Conservation (phyloP, 2,888 invertebrate genomes). For the Dendrolimus pini region DNA sequence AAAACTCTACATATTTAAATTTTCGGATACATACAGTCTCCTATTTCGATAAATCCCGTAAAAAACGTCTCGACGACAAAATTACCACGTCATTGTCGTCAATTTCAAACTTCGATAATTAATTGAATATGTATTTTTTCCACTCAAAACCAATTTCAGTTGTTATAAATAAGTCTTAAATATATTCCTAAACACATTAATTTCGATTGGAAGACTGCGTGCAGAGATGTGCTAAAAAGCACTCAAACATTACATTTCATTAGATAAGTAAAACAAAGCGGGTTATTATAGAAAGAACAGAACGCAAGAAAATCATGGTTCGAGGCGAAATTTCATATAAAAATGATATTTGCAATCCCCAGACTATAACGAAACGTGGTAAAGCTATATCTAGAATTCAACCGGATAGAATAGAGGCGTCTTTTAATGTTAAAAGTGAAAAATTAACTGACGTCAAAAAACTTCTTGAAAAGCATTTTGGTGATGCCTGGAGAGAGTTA, state of each 20-base stretch:
- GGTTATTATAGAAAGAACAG: slow-evolving; percentile 11
- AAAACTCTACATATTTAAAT: no score
- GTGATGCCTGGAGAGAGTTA: slow-evolving; percentile 12
- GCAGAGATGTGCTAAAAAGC: slow-evolving; percentile 13
- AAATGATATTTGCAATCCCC: slow-evolving; percentile 12
- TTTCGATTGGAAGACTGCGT: slow-evolving; percentile 14
- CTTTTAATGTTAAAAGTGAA: slow-evolving; percentile 12
- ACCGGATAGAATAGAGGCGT: slow-evolving; percentile 6
- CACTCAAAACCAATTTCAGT: no score
- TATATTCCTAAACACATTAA: no score
- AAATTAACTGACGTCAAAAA: slow-evolving; percentile 12
- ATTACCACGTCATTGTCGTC: no score
- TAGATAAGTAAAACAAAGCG: slow-evolving; percentile 16
- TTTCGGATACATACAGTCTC: no score
- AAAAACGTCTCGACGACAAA: no score
- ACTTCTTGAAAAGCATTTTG: slow-evolving; percentile 14
- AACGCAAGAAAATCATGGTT: slow-evolving; percentile 11
- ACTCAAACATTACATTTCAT: slow-evolving; percentile 16
- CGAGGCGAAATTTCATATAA: slow-evolving; percentile 15
- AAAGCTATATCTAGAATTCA: slow-evolving; percentile 10
- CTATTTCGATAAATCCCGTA: no score
- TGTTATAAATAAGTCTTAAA: no score
- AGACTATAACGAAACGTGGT: slow-evolving; percentile 12
- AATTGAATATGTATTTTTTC: no score
- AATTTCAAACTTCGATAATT: no score